Base-by-base conservation (phyloP, 1,140 invertebrate genomes). In the Leptinotarsa lineolata region DNA sequence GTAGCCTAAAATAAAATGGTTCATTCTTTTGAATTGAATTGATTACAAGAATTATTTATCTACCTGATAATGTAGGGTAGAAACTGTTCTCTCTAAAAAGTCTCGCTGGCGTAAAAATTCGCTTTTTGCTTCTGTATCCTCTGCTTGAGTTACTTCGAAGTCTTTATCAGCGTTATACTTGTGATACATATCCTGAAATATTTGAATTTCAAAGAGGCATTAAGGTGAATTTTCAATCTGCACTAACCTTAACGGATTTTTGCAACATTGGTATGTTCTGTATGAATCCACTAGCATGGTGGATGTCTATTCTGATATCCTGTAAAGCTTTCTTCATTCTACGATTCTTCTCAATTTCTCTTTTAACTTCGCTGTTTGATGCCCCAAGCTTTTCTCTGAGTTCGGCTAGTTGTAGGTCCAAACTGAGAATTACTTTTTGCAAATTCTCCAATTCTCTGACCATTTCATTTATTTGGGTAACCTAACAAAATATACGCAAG, bases 41-140 rank as follows among this genome's bases (percentile, higher is more conserved):
- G 48, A 3, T 54, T 0, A 8, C 16, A 16, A 54, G 15, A 54
- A 54, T 82, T 0, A 39, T 11, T 39, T 39, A 1, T 39, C 2
- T 65, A 91, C 81, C 79, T 91, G 89, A 75, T 87, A 86, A 46
- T 87, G 86, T 16, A 92, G 85, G 0, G 88, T 88, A 1, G 87
- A 87, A 8, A 95, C 86, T 11, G 92, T 92, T 66, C 88, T 89
- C 83, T 95, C 94, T 16, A 94, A 85, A 79, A 95, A 92, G 75
- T 92, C 91, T 21, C 93, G 86, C 82, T 96, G 94, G 15, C 92
- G 86, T 69, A 90, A 87, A 80, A 95, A 93, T 83, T 95, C 94
- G 46, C 90, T 90, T 59, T 92, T 90, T 3, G 92, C 92, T 68
- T 94, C 92, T 6, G 89, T 88, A 79, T 93, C 91, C 2, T 89